These are phyloP conservation scores for Harpegnathos saltator DNA, from an alignment of 1,140 invertebrate species.

Conservation along the genomic window DNA sequence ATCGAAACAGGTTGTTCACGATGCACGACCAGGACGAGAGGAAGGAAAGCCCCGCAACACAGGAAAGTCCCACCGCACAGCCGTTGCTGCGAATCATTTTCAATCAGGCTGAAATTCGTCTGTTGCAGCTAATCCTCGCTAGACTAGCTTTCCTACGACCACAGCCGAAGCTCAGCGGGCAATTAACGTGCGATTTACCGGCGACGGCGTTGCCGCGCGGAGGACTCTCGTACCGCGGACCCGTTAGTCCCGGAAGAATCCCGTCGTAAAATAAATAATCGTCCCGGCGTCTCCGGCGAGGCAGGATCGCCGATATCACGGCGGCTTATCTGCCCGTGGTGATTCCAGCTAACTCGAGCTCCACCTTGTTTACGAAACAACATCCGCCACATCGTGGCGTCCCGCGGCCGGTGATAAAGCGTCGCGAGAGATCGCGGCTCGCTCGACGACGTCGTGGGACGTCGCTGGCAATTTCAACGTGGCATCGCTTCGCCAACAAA, in stretches of 20 bases:
- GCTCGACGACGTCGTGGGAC: conserved; percentile 23
- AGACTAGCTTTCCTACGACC: no score
- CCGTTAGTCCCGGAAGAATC: neutral
- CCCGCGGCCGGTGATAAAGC: neutral
- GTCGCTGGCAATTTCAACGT: conserved; percentile 18
- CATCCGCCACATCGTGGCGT: neutral
- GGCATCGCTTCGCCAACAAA: conserved; percentile 35
- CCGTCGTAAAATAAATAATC: conserved; percentile 11
- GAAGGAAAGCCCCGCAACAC: no score
- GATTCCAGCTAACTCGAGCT: conserved; percentile 21
- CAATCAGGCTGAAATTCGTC: no score
- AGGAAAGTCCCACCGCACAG: no score
- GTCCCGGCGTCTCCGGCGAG: neutral
- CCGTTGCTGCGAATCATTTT: no score
- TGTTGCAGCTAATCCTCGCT: no score
- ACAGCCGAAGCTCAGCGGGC: neutral
- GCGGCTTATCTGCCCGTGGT: conserved; percentile 11
- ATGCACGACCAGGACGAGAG: no score
- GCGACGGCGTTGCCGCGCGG: neutral
- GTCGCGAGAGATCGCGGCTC: conserved; percentile 13
- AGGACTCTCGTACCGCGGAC: neutral
- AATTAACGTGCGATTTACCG: neutral
- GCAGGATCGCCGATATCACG: neutral
- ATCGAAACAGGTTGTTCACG: no score
- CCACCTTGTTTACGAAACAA: conserved; percentile 21